These are phyloP conservation scores for Kryptopterus vitreolus DNA, from an alignment of 2,797 vertebrate species.

Conservation along the genomic window DNA sequence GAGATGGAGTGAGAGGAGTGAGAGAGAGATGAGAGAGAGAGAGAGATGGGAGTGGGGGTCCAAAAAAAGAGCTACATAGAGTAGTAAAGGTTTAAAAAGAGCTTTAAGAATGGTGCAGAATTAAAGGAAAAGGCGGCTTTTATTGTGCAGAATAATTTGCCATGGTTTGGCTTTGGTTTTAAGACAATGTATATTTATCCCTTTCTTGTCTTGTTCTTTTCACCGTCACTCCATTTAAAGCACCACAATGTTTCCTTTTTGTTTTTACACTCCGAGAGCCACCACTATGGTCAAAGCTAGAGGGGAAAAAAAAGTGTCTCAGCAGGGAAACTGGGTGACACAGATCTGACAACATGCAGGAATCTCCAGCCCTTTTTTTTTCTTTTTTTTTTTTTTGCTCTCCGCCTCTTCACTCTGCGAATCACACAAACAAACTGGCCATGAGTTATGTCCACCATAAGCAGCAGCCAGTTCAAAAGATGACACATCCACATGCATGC, in stretches of 20 bases:
- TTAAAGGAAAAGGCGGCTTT: not conserved
- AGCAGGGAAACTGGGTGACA: conserved; percentile 50
- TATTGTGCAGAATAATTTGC: not conserved
- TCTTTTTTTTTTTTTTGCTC: too few species aligned
- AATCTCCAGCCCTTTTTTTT: conserved; percentile 25
- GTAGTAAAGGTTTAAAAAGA: conserved; percentile 11
- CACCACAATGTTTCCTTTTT: not conserved
- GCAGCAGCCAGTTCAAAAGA: conserved; percentile 11
- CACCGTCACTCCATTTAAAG: not conserved
- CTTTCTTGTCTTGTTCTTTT: not conserved
- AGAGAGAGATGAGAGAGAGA: not conserved
- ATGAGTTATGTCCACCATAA: conserved; percentile 14
- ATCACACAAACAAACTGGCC: conserved; percentile 9
- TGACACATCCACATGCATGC: not conserved
- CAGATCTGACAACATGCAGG: conserved; percentile 43
- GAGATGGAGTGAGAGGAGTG: too few species aligned
- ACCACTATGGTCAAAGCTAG: conserved; percentile 34
- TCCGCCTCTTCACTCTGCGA: not conserved
- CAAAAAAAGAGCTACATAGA: not conserved
- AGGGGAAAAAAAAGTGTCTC: conserved; percentile 27
- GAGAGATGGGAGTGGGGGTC: not conserved
- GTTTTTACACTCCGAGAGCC: not conserved
- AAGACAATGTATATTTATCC: not conserved
- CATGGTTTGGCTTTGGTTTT: not conserved
- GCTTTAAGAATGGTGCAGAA: not conserved